Evolutionary conservation across 2,797 vertebrate genomes (phyloP).

Genomic region (Lepilemur ruficaudatus): DNA sequence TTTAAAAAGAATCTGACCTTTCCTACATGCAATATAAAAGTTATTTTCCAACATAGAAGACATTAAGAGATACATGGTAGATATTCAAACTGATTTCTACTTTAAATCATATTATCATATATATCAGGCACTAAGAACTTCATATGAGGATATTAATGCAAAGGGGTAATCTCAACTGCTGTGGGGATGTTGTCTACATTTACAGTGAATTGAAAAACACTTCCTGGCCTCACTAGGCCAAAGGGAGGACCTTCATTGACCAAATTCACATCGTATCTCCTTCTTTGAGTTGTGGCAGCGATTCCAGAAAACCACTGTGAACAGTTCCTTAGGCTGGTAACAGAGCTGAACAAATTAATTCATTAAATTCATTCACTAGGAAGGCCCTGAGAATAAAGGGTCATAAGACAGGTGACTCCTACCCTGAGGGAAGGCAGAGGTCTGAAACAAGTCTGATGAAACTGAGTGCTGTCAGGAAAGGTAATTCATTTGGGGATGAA

Average conservation of each 20-base stretch:
- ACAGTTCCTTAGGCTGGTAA: background rate
- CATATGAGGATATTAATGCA: background rate
- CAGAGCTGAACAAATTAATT: background rate
- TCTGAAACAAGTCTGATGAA: background rate
- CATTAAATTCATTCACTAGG: constrained; percentile 19
- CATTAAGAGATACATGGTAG: background rate
- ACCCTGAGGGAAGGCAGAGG: background rate
- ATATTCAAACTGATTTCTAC: background rate
- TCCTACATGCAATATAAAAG: background rate
- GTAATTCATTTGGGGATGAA: constrained; percentile 34
- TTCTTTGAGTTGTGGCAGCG: background rate
- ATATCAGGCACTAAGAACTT: background rate
- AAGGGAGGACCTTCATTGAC: background rate
- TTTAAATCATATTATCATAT: background rate
- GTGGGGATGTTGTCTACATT: background rate
- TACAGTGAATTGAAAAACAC: background rate
- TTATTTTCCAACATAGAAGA: constrained; percentile 35
- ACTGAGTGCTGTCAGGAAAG: background rate
- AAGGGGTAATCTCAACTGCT: background rate
- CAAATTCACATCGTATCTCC: background rate
- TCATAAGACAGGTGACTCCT: background rate
- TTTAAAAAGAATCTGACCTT: background rate
- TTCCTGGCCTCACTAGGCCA: background rate
- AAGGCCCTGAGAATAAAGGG: background rate
- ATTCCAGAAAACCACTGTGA: background rate